Evolutionary conservation across 92 coral and sea anemone species (phyloP).

Genomic region (Zoanthus sociatus): DNA sequence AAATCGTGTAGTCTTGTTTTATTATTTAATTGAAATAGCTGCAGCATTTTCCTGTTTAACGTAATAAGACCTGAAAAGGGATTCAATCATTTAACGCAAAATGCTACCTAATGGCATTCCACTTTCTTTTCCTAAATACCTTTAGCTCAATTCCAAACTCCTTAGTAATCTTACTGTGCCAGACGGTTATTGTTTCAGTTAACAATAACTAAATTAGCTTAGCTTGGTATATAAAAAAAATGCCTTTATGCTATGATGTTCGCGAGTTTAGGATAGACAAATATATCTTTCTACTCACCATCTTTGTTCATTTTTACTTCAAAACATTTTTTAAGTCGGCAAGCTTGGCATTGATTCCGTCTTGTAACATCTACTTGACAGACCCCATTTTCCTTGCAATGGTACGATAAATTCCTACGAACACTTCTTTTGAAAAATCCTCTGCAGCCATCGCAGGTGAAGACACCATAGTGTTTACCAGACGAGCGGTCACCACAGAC

Average conservation of each 20-base stretch:
- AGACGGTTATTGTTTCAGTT: too few relatives aligned
- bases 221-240: background rate
- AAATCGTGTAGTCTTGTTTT: too few relatives aligned
- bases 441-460: conserved; percentile 98
- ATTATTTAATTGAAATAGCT: too few relatives aligned
- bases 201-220: too few relatives aligned
- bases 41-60: too few relatives aligned
- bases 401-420: conserved; percentile 84
- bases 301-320: conserved; percentile 95
- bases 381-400: conserved; percentile 89
- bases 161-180: too few relatives aligned
- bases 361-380: conserved; percentile 95
- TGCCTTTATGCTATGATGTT: background rate
- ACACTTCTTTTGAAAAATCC: conserved; percentile 97
- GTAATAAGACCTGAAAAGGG: too few relatives aligned
- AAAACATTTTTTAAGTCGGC: conserved; percentile 94
- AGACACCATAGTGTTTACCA: conserved; percentile 99
- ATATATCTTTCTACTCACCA: conserved; percentile 64
- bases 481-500: conserved; percentile 99
- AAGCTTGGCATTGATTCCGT: conserved; percentile 98
- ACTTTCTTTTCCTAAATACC: too few relatives aligned
- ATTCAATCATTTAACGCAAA: too few relatives aligned
- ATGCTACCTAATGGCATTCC: too few relatives aligned
- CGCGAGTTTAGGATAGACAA: background rate
- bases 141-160: too few relatives aligned